Evolutionary conservation across 1,140 invertebrate species (phyloP).

Genomic region (Drosophila pruinosa): DNA sequence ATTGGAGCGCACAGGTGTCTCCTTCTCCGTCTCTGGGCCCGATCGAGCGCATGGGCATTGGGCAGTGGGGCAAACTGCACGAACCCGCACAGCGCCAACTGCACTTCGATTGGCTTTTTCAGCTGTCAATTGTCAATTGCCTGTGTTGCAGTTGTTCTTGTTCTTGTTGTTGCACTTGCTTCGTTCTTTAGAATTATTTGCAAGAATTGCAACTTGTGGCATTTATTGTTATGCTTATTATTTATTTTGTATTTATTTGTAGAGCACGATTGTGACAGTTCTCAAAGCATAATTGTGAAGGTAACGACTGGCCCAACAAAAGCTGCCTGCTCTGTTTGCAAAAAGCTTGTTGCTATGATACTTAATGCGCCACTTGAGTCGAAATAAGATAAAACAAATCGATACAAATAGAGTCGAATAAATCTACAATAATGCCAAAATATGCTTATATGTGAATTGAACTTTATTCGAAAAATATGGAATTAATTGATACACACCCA

Average conservation of each 20-base stretch:
- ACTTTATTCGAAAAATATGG: too few relatives aligned
- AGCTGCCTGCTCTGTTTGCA: constrained; percentile 7
- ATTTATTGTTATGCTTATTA: constrained; percentile 67
- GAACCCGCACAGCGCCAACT: neutral
- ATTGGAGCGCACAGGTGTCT: constrained; percentile 71
- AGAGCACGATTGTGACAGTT: constrained; percentile 41
- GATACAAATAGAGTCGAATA: too few relatives aligned
- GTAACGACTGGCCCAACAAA: constrained; percentile 31
- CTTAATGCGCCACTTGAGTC: neutral
- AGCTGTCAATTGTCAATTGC: constrained; percentile 28
- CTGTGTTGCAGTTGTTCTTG: neutral
- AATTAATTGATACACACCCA: too few relatives aligned
- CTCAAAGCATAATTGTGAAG: constrained; percentile 28
- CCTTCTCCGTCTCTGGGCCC: neutral
- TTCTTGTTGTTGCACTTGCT: constrained; percentile 27
- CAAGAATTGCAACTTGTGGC: constrained; percentile 57
- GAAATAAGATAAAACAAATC: too few relatives aligned
- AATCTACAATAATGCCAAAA: too few relatives aligned
- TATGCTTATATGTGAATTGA: too few relatives aligned
- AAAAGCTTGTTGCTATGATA: neutral
- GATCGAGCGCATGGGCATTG: constrained; percentile 34
- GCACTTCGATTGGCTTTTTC: constrained; percentile 52
- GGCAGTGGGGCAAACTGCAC: constrained; percentile 23
- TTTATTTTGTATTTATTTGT: constrained; percentile 30
- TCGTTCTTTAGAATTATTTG: constrained; percentile 56